Conservation (phyloP, 2,797 vertebrate species). For the Esox lucius region DNA sequence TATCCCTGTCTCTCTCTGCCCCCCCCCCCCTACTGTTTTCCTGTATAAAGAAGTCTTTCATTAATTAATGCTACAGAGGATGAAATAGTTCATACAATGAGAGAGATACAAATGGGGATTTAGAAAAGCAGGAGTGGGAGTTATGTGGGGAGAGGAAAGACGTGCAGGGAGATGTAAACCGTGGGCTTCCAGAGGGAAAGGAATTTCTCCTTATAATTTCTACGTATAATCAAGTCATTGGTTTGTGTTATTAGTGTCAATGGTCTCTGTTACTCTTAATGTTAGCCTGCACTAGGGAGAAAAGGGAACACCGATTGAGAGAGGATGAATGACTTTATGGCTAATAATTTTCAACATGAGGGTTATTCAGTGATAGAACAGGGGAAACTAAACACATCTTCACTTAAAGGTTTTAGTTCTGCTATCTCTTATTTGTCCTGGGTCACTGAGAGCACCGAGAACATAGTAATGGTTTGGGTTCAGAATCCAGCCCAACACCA, state of each 20-base stretch:
- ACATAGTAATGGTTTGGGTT: too few species aligned
- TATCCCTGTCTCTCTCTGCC: too few species aligned
- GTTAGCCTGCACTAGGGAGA: slow-evolving; percentile 15
- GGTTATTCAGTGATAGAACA: slow-evolving; percentile 13
- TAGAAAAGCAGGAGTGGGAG: slow-evolving; percentile 40
- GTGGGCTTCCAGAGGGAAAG: too few species aligned
- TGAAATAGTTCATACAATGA: slow-evolving; percentile 56
- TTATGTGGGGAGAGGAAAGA: slow-evolving; percentile 53
- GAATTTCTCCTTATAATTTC: slow-evolving; percentile 56
- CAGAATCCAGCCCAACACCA: too few species aligned
- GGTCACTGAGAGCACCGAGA: not conserved
- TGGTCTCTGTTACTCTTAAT: slow-evolving; percentile 41
- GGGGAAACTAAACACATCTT: slow-evolving; percentile 2
- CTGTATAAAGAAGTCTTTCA: slow-evolving; percentile 28
- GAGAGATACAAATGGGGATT: slow-evolving; percentile 48
- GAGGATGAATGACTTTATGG: slow-evolving; percentile 11
- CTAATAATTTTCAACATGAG: slow-evolving; percentile 38
- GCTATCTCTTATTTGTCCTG: not conserved
- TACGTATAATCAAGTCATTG: slow-evolving; percentile 46
- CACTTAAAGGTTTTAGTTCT: not conserved
- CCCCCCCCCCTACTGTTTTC: too few species aligned
- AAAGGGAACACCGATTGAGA: too few species aligned
- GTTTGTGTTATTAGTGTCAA: slow-evolving; percentile 27
- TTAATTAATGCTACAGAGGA: slow-evolving; percentile 50
- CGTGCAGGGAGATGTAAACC: too few species aligned